A percentile compares a stretch with the other conserved stretches of the same genome.
These are phyloP conservation scores for Oscheius sp. DNA, from an alignment of 2,888 invertebrate species.

Conservation along the genomic window DNA sequence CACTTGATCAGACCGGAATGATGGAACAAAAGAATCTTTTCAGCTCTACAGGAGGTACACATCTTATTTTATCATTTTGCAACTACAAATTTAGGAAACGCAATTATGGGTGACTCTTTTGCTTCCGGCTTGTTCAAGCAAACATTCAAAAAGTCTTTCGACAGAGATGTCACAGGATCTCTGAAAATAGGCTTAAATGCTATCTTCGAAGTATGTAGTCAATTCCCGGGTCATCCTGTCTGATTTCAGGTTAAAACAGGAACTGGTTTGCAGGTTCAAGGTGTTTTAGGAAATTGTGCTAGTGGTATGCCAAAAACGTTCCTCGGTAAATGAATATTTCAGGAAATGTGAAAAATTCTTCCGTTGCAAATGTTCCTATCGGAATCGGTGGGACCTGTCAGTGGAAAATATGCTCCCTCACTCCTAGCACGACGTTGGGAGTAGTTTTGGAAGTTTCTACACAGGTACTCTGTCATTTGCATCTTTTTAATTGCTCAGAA, in stretches of 20 bases:
- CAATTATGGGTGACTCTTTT: conserved; percentile 93
- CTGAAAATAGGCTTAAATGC: conserved; percentile 97
- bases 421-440: conserved; percentile 90
- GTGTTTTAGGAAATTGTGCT: conserved; percentile 27
- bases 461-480: conserved; percentile 55
- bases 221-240: too few relatives aligned
- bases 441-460: conserved; percentile 96
- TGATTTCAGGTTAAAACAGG: conserved; percentile 22
- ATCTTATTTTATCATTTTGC: too few relatives aligned
- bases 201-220: conserved; percentile 70
- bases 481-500: conserved; percentile 80
- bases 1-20: conserved; percentile 96
- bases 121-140: conserved; percentile 98
- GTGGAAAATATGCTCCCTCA: conserved; percentile 94
- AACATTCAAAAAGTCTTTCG: conserved; percentile 94
- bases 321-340: neutral
- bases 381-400: conserved; percentile 97
- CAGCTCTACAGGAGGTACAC: conserved; percentile 85
- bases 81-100: too few relatives aligned
- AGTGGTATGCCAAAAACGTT: neutral
- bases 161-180: conserved; percentile 88
- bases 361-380: conserved; percentile 94
- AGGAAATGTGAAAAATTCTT: conserved; percentile 81
- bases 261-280: conserved; percentile 5
- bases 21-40: conserved; percentile 98